Evolutionary conservation across 2,888 invertebrate species (phyloP).

Genomic region (Diploptera punctata): DNA sequence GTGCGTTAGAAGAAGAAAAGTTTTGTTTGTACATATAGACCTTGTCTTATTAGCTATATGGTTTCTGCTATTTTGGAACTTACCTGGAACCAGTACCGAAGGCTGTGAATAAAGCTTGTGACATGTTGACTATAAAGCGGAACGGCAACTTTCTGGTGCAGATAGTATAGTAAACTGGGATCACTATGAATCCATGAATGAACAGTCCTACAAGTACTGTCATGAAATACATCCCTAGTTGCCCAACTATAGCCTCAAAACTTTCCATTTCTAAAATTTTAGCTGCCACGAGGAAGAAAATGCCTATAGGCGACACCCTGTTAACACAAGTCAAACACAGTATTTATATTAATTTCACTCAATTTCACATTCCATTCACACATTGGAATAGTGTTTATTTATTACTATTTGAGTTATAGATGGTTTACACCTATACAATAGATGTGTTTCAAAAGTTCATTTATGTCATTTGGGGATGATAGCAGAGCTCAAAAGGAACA

Average conservation of each 20-base stretch:
- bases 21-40: too few species aligned
- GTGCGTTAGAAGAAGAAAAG: too few species aligned
- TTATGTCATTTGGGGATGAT: too few species aligned
- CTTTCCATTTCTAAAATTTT: slow-evolving; percentile 92
- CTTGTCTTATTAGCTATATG: too few species aligned
- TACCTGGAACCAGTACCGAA: slow-evolving; percentile 95
- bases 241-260: slow-evolving; percentile 81
- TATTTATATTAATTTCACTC: not conserved
- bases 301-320: slow-evolving; percentile 90
- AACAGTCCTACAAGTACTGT: slow-evolving; percentile 92
- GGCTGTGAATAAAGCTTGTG: slow-evolving; percentile 92
- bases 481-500: too few species aligned
- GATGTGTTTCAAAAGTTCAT: too few species aligned
- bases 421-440: too few species aligned
- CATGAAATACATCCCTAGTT: slow-evolving; percentile 91
- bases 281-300: slow-evolving; percentile 86
- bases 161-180: slow-evolving; percentile 86
- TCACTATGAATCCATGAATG: slow-evolving; percentile 89
- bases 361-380: not conserved
- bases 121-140: slow-evolving; percentile 79
- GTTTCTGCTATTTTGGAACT: too few species aligned
- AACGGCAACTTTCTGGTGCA: slow-evolving; percentile 85
- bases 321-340: too few species aligned
- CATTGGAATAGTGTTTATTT: too few species aligned
- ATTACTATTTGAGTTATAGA: too few species aligned